A percentile compares a stretch with the other conserved stretches of the same genome.
Conservation (phyloP, 2,113 vertebrate genomes). For the Poeciliopsis occidentalis region DNA sequence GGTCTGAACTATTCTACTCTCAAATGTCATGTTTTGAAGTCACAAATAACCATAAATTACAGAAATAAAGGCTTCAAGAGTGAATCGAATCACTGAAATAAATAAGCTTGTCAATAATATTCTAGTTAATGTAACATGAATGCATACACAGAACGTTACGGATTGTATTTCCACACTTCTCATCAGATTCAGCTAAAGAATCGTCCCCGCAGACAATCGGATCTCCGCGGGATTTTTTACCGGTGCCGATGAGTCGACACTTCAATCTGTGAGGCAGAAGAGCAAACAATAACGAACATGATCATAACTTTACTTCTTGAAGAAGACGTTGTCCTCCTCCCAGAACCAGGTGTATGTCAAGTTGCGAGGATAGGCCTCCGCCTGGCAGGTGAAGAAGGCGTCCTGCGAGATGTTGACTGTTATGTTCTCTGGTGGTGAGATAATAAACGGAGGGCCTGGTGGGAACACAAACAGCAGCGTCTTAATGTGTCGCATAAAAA, state of each 20-base stretch:
- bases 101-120: no score
- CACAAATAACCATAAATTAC: no score
- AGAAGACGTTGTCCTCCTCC: conserved; percentile 98
- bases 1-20: no score
- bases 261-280: conserved; percentile 24
- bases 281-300: conserved; percentile 62
- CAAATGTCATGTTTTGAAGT: no score
- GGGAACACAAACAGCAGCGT: conserved; percentile 4
- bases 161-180: no score
- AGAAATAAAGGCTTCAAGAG: no score
- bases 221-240: neutral
- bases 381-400: conserved; percentile 98
- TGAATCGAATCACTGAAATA: no score
- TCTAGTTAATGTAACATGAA: no score
- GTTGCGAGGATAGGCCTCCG: conserved; percentile 98
- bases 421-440: conserved; percentile 96
- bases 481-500: neutral
- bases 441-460: conserved; percentile 88
- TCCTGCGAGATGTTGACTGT: conserved; percentile 99
- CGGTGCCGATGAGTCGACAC: neutral
- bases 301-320: conserved; percentile 94
- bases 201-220: no score
- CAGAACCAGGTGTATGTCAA: conserved; percentile 99
- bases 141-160: no score
- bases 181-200: no score